Conservation (phyloP, 1,140 invertebrate genomes). For the Drosophila grimshawi region DNA sequence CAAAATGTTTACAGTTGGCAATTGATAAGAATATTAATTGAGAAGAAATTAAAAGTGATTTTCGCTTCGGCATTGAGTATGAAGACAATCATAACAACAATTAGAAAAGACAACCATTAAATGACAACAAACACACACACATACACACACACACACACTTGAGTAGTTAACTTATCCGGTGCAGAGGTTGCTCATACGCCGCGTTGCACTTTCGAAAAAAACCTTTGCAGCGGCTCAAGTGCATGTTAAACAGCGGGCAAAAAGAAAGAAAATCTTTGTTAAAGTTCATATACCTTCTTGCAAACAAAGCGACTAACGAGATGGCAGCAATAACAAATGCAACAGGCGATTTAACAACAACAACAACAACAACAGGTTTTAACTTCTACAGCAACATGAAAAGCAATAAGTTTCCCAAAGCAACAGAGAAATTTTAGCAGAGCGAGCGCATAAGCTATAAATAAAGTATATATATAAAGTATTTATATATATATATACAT, state of each 20-base stretch:
- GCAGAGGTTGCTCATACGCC: constrained; percentile 61
- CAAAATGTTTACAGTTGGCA: constrained; percentile 6
- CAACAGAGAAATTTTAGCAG: constrained; percentile 53
- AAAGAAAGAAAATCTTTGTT: constrained; percentile 71
- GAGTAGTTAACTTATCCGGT: background rate
- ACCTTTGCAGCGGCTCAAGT: constrained; percentile 45
- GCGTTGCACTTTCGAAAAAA: constrained; percentile 73
- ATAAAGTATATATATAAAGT: constrained; percentile 7
- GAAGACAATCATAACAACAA: constrained; percentile 59
- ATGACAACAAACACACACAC: constrained; percentile 31
- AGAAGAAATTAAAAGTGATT: constrained; percentile 63
- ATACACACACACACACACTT: constrained; percentile 17
- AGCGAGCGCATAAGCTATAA: constrained; percentile 45
- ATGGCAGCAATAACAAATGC: constrained; percentile 31
- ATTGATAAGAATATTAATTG: constrained; percentile 69
- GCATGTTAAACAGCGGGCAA: constrained; percentile 47
- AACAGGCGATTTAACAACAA: constrained; percentile 22
- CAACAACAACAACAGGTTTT: constrained; percentile 27
- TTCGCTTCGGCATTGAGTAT: constrained; percentile 23
- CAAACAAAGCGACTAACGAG: constrained; percentile 67
- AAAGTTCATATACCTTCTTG: constrained; percentile 82
- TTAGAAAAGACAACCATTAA: constrained; percentile 66
- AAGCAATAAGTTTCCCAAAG: constrained; percentile 66
- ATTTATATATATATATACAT: background rate
- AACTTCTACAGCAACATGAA: constrained; percentile 33